Conservation (phyloP, 2,113 vertebrate genomes). For the Camelus dromedarius region DNA sequence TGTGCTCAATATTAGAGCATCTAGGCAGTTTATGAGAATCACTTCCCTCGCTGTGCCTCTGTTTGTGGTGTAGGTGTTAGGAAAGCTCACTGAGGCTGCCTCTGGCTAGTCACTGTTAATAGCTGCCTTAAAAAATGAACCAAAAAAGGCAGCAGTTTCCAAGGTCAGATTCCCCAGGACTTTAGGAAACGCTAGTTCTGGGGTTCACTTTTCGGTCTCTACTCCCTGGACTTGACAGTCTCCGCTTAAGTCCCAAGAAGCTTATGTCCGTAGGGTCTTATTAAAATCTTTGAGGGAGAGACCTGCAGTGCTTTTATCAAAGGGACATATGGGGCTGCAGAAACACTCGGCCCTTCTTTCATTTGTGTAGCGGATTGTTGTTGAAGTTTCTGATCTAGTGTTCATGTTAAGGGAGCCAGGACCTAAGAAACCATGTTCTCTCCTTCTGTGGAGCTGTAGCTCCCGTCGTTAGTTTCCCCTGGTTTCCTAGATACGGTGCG, state of each 20-base stretch:
- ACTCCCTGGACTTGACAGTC: background rate
- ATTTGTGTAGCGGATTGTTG: background rate
- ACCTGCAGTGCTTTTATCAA: background rate
- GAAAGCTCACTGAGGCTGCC: background rate
- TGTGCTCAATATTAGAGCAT: background rate
- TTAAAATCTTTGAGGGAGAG: background rate
- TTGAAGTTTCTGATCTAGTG: background rate
- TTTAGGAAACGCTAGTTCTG: background rate
- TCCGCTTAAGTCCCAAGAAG: background rate
- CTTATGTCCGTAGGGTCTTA: background rate
- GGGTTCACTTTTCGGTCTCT: background rate
- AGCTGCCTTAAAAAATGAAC: background rate
- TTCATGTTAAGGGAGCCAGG: background rate
- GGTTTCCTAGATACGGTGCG: background rate
- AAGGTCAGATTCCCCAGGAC: background rate
- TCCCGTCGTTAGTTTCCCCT: background rate
- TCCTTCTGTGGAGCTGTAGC: background rate
- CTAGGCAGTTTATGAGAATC: background rate
- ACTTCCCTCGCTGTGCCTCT: background rate
- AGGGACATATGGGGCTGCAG: background rate
- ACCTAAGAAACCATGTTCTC: background rate
- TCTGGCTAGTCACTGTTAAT: background rate
- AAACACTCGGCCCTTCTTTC: background rate
- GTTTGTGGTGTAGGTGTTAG: fast-evolving
- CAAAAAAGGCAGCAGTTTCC: background rate